Base-by-base conservation (phyloP, 2,797 vertebrate genomes). In the Pygocentrus nattereri region DNA sequence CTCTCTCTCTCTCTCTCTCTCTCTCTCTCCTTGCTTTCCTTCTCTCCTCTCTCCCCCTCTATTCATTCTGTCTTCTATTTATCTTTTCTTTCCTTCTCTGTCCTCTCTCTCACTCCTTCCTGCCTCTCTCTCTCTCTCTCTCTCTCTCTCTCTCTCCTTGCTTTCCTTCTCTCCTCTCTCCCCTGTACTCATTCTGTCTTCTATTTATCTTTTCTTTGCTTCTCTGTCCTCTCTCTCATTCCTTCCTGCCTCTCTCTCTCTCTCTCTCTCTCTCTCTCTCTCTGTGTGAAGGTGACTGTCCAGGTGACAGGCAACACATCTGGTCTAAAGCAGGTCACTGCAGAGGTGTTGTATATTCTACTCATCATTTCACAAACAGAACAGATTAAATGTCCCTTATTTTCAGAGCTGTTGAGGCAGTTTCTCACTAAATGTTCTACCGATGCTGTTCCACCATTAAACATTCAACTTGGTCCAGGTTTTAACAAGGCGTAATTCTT, bases 371-470 rank as follows among this genome's bases (percentile, higher is more conserved):
- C 64, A 68, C 38, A 41, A 34, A 41, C 21, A 44, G 19, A 21
- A 68, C 34, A 31, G 34, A 68, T 41, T 23, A 34, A 59, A 2
- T 25, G 34, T 47, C 25, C 87, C 83, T 89, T n/a, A n/a, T n/a
- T 84, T 74, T 52, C 86, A 87, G 80, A 4, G 90, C 87, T 19
- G 1, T 21, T 4, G 69, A 13, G 49, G 23, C 19, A 27, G 58
- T 69, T 77, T 47, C 44, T 47, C 44, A 10, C 2, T 15, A 16
- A 50, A 50, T 15, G 50, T 34, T 34, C 34, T 34, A 38, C 15
- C 2, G 50, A 4, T 15, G 16, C 49, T 15, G 3, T 15, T 16
- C 8, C 15, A 50, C 49, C 49, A 16, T 15, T 50, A 50, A 50
- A 50, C 4, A 50, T 18, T 10, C 6, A 10, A 18, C 50, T 31